phyloP scores from a whole-genome alignment of 2,113 vertebrate genomes.

The Aspidoscelis tigris region DNA sequence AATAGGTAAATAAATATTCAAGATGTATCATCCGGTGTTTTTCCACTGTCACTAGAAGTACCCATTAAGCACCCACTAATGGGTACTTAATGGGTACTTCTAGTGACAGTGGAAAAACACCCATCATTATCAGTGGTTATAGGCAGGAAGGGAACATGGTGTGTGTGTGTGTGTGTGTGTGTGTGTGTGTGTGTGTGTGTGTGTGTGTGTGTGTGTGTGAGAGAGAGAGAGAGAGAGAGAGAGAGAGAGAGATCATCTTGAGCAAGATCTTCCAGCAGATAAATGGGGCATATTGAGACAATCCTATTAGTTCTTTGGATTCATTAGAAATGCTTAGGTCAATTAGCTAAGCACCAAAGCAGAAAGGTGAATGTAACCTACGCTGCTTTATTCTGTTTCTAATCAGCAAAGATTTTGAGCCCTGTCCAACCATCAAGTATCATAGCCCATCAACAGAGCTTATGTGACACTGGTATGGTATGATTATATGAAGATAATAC shows the following conservation, averaged over 20 bases:
- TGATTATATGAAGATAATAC: too few relatives aligned
- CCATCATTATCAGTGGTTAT: too few relatives aligned
- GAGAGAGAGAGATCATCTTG: too few relatives aligned
- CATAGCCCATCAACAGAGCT: slow-evolving; percentile 68
- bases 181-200: slow-evolving; percentile 31
- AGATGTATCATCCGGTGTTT: too few relatives aligned
- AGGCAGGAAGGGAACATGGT: too few relatives aligned
- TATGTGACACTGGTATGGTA: too few relatives aligned
- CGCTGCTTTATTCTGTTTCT: slow-evolving; percentile 20
- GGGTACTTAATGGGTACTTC: too few relatives aligned
- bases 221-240: too few relatives aligned
- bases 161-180: slow-evolving; percentile 40
- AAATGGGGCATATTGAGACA: slow-evolving; percentile 71
- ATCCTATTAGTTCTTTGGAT: slow-evolving; percentile 65
- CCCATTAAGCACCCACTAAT: too few relatives aligned
- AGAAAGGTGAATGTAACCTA: slow-evolving; percentile 70
- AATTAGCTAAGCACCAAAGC: slow-evolving; percentile 74
- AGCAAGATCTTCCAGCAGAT: slow-evolving; percentile 64
- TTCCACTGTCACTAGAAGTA: too few relatives aligned
- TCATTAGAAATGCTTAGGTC: slow-evolving; percentile 73
- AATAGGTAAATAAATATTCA: too few relatives aligned
- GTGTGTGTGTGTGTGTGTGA: slow-evolving; percentile 40
- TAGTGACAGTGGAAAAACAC: too few relatives aligned
- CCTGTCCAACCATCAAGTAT: slow-evolving; percentile 64
- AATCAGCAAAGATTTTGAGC: slow-evolving; percentile 57